A percentile compares a stretch with the other conserved stretches of the same genome.
These are phyloP conservation scores for Dynastes grantii DNA, from an alignment of 2,888 invertebrate species.

Conservation along the genomic window DNA sequence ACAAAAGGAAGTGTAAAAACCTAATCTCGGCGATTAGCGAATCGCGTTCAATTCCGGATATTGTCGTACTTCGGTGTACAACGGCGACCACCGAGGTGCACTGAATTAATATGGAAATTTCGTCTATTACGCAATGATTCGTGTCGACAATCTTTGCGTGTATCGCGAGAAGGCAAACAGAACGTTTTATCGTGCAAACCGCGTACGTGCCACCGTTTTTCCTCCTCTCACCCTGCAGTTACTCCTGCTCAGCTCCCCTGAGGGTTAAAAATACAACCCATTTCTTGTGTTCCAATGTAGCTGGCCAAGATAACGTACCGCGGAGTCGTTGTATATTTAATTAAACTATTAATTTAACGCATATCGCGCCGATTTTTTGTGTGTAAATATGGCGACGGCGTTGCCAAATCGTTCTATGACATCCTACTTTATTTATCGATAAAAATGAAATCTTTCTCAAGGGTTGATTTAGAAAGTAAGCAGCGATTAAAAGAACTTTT, in stretches of 20 bases:
- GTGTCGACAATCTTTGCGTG: conserved; percentile 33
- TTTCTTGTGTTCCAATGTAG: neutral
- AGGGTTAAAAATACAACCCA: conserved; percentile 13
- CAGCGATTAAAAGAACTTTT: no score
- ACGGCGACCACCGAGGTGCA: neutral
- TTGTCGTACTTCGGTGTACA: neutral
- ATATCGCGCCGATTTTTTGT: conserved; percentile 8
- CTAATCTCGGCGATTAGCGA: no score
- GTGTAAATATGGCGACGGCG: neutral
- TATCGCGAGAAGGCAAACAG: conserved; percentile 27
- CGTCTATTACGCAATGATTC: conserved; percentile 21
- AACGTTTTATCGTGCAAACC: conserved; percentile 27
- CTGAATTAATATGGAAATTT: conserved; percentile 36
- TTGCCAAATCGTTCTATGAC: neutral
- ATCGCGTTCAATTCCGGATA: neutral
- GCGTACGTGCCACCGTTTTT: neutral
- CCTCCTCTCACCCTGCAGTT: neutral
- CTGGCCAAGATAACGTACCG: neutral
- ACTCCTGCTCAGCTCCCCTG: neutral
- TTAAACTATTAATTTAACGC: conserved; percentile 26
- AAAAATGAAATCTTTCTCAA: neutral
- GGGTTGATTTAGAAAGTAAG: no score
- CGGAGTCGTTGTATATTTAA: conserved; percentile 8
- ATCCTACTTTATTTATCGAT: neutral
- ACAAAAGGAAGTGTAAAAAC: no score